Evolutionary conservation across 2,113 vertebrate species (phyloP), one percentile per base, ranked within the genome.

Genomic region (Sebastes schlegelii): DNA sequence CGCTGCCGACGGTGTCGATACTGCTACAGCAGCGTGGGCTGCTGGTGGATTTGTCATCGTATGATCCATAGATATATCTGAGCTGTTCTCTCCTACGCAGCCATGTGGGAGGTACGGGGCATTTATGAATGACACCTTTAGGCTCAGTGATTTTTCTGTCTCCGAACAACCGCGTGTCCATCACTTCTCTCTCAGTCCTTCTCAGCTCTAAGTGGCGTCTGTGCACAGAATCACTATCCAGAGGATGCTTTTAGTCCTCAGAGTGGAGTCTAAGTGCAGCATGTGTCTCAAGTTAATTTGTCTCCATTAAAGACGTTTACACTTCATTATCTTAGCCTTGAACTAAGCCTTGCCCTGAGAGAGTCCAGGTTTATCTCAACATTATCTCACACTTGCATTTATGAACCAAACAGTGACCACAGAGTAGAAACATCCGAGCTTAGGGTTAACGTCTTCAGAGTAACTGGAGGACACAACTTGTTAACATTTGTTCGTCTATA

Each of bases 1-100:
- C 1, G 72, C 71, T 76, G 80, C 57, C 77, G 62, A 45, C 62
- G 8, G 66, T 74, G 79, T 77, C 78, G 12, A 51, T 86, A 1
- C 73, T 14, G 71, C 74, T 84, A 10, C 88, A 74, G 71, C 83
- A 58, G 87, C 51, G 85, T 89, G 88, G 88, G 90, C 0, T 19
- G 77, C 0, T 21, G 70, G 74, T 67, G 74, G 34, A 72, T 90
- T 84, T 89, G 86, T 91, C 91, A 91, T 68, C n/a, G 13, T 58
- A 10, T 86, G 84, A 89, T 83, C 85, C 86, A 77, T 82, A 84
- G 75, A 89, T 87, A 74, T 90, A 74, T 90, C 63, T 61, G 67
- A 87, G 82, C 80, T 43, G 75, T 68, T 74, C 73, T 84, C 83
- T 82, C 86, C 88, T 43, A 74, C 86, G 5, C 85, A 57, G 61